A percentile compares a stretch with the other conserved stretches of the same genome.
Conservation (phyloP, 2,888 invertebrate genomes). For the Phoronis australis region DNA sequence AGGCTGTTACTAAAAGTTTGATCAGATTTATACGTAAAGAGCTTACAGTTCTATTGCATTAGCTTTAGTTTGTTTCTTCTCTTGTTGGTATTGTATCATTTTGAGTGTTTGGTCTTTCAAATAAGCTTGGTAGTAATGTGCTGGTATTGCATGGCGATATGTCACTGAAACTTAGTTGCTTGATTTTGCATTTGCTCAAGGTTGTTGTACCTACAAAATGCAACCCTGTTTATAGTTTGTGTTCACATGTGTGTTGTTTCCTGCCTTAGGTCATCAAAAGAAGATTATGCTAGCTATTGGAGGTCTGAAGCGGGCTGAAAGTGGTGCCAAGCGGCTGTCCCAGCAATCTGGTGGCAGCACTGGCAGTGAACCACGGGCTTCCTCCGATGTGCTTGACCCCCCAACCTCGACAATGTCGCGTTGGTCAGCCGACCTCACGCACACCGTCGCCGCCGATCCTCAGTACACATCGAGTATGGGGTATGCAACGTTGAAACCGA, state of each 20-base stretch:
- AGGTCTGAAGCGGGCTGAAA: conserved; percentile 75
- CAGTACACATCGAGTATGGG: conserved; percentile 21
- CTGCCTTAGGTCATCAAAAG: conserved; percentile 85
- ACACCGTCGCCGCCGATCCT: conserved; percentile 13
- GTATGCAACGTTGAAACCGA: conserved; percentile 17
- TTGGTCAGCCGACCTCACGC: conserved; percentile 34
- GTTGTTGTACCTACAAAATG: too few relatives aligned
- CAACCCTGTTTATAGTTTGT: too few relatives aligned
- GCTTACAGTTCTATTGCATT: too few relatives aligned
- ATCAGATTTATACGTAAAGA: too few relatives aligned
- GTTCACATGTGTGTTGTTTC: not conserved
- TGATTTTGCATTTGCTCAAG: too few relatives aligned
- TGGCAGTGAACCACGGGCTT: conserved; percentile 16
- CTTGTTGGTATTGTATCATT: too few relatives aligned
- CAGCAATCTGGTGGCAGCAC: conserved; percentile 31
- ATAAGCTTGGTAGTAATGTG: too few relatives aligned
- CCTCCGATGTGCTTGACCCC: conserved; percentile 30
- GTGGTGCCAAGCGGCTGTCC: conserved; percentile 36
- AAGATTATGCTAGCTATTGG: conserved; percentile 95
- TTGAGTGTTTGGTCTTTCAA: too few relatives aligned
- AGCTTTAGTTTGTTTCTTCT: too few relatives aligned
- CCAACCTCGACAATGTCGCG: conserved; percentile 24
- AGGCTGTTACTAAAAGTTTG: too few relatives aligned
- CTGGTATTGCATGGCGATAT: too few relatives aligned
- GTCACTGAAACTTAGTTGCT: too few relatives aligned